These are phyloP conservation scores for Microcebus murinus DNA, from an alignment of 2,113 vertebrate species.

Conservation along the genomic window DNA sequence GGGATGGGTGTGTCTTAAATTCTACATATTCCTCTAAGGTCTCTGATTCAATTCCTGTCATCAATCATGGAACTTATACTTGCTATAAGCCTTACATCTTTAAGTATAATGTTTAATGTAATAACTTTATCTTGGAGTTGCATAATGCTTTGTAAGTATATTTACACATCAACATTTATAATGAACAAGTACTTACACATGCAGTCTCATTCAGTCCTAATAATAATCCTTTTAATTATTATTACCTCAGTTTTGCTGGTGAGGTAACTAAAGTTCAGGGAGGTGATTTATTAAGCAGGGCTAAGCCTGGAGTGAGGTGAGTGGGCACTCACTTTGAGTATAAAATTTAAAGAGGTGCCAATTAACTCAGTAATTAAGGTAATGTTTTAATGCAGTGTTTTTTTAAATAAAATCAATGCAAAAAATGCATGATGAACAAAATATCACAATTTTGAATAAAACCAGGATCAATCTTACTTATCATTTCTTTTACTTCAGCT, in stretches of 20 bases:
- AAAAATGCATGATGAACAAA: not conserved
- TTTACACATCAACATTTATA: not conserved
- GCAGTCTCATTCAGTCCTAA: not conserved
- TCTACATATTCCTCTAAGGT: not conserved
- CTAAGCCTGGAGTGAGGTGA: not conserved
- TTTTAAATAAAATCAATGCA: not conserved
- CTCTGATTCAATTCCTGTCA: constrained; percentile 23
- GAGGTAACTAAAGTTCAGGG: not conserved
- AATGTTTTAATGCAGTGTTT: not conserved
- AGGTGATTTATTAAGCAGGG: not conserved
- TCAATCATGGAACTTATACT: not conserved
- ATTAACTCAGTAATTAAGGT: not conserved
- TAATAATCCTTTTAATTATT: not conserved
- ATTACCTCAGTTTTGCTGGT: not conserved
- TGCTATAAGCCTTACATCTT: not conserved
- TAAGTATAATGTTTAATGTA: constrained; percentile 57
- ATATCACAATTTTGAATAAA: not conserved
- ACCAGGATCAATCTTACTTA: not conserved
- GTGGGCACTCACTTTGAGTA: not conserved
- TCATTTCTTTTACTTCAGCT: not conserved
- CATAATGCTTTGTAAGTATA: not conserved
- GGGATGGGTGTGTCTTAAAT: not conserved
- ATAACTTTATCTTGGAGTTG: constrained; percentile 30
- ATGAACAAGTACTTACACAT: not conserved
- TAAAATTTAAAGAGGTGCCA: not conserved